Evolutionary conservation across 2,113 vertebrate species (phyloP).

Genomic region (Aptenodytes forsteri): DNA sequence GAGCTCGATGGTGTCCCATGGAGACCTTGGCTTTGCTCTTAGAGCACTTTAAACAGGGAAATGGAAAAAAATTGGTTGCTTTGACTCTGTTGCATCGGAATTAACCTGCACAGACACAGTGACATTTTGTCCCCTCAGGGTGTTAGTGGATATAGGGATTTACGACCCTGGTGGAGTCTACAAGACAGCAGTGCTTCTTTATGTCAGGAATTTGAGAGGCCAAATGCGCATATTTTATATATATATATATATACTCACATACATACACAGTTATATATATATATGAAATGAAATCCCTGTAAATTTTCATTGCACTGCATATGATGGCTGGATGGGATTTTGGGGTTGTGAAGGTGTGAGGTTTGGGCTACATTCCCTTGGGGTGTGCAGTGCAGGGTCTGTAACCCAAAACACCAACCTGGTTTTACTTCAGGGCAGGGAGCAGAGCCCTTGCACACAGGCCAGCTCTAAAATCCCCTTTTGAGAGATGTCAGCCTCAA

Average conservation of each 20-base stretch:
- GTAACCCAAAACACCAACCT: accelerated
- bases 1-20: not conserved
- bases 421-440: not conserved
- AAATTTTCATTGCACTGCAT: not conserved
- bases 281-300: not conserved
- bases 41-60: not conserved
- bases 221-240: not conserved
- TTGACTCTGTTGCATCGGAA: not conserved
- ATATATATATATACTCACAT: not conserved
- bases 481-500: not conserved
- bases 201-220: not conserved
- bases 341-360: not conserved
- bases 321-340: not conserved
- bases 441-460: not conserved
- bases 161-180: not conserved
- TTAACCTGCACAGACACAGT: not conserved
- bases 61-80: accelerated
- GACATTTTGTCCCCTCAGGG: not conserved
- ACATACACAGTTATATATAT: not conserved
- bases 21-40: not conserved
- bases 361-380: not conserved
- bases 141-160: not conserved
- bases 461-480: not conserved
- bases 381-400: not conserved
- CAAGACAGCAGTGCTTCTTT: not conserved